A percentile compares a stretch with the other conserved stretches of the same genome.
These are phyloP conservation scores for Poecilia gillii DNA, from an alignment of 2,797 vertebrate species.

Conservation along the genomic window DNA sequence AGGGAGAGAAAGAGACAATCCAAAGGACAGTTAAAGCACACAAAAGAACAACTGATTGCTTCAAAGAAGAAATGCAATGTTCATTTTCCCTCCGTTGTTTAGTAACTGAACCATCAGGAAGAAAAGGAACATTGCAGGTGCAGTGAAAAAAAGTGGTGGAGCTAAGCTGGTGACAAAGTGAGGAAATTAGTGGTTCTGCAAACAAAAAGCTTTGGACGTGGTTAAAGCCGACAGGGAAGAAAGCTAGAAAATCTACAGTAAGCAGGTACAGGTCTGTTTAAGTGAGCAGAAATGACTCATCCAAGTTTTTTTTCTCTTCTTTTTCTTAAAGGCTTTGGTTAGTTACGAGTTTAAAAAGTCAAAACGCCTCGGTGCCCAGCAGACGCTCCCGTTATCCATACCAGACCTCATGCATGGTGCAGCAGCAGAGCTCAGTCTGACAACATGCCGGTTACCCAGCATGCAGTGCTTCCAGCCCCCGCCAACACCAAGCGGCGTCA, in stretches of 20 bases:
- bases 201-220: conserved; percentile 47
- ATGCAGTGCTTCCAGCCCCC: conserved; percentile 53
- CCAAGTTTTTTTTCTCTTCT: background rate
- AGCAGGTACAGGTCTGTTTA: conserved; percentile 1
- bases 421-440: conserved; percentile 21
- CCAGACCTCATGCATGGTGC: conserved; percentile 61
- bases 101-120: conserved; percentile 2
- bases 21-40: conserved; percentile 84
- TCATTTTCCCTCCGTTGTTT: conserved; percentile 76
- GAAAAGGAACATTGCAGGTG: conserved; percentile 77
- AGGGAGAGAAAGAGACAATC: conserved; percentile 86
- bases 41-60: conserved; percentile 80
- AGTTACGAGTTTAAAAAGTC: conserved; percentile 18
- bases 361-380: conserved; percentile 27
- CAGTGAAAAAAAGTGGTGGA: conserved; percentile 41
- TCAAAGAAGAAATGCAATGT: conserved; percentile 78
- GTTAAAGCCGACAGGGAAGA: conserved; percentile 20
- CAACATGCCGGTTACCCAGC: conserved; percentile 29
- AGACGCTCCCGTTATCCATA: conserved; percentile 13
- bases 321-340: conserved; percentile 24
- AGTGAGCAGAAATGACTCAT: conserved; percentile 15
- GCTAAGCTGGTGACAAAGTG: conserved; percentile 57
- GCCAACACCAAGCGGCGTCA: conserved; percentile 30
- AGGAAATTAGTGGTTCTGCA: conserved; percentile 42
- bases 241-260: conserved; percentile 4